Evolutionary conservation across 64 coral and sea anemone genomes (phyloP).

Genomic region (Porites australiensis): DNA sequence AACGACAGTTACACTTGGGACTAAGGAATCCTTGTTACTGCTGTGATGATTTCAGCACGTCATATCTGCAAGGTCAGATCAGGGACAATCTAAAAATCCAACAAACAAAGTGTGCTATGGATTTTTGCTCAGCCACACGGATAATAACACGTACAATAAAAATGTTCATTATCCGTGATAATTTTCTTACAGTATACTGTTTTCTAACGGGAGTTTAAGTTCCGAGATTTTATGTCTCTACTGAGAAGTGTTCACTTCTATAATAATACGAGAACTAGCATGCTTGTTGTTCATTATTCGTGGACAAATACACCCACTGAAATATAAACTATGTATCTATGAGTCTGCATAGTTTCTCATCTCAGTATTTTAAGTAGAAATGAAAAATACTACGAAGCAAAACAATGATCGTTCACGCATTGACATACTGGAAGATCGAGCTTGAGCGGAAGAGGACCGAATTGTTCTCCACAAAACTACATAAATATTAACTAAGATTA

Average conservation of each 20-base stretch:
- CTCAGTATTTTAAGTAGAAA: not conserved
- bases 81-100: too few species aligned
- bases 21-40: too few species aligned
- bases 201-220: not conserved
- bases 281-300: not conserved
- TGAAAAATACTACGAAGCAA: not conserved
- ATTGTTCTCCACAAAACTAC: too few species aligned
- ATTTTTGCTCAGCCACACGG: not conserved
- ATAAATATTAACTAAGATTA: too few species aligned
- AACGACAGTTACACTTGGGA: too few species aligned
- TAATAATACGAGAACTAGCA: not conserved
- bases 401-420: not conserved
- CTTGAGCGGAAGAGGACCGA: not conserved
- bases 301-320: not conserved
- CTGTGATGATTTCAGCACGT: too few species aligned
- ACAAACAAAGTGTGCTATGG: too few species aligned
- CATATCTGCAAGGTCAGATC: too few species aligned
- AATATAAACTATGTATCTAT: not conserved
- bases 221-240: not conserved
- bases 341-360: not conserved
- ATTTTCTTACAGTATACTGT: not conserved
- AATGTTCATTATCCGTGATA: not conserved
- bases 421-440: not conserved
- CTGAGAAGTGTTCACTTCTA: not conserved
- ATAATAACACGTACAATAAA: not conserved